Conservation (phyloP, 2,888 invertebrate genomes). For the Perdita meconis region DNA sequence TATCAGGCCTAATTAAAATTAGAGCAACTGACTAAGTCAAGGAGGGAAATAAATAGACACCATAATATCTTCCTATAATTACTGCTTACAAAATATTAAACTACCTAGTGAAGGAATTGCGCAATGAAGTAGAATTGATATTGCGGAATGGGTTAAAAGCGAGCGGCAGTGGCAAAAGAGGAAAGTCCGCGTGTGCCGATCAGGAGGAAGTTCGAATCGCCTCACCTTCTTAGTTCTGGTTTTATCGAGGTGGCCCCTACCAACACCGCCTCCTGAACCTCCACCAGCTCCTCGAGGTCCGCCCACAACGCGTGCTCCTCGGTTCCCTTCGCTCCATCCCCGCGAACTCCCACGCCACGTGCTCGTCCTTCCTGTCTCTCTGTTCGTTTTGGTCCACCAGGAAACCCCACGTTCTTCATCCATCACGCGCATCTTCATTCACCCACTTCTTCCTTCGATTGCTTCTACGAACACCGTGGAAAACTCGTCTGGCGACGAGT, state of each 20-base stretch:
- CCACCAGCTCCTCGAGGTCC: conserved; percentile 82
- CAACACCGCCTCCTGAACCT: conserved; percentile 82
- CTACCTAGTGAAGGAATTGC: background rate
- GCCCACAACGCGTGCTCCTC: conserved; percentile 82
- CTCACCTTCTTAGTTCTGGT: conserved; percentile 66
- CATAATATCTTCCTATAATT: no score
- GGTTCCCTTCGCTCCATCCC: conserved; percentile 75
- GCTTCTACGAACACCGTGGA: background rate
- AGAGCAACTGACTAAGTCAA: no score
- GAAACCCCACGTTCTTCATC: conserved; percentile 52
- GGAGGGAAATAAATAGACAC: no score
- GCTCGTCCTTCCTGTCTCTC: conserved; percentile 64
- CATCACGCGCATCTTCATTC: conserved; percentile 55
- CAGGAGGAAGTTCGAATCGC: conserved; percentile 46
- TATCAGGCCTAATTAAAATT: no score
- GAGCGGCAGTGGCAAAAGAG: conserved; percentile 3
- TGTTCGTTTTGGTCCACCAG: conserved; percentile 64
- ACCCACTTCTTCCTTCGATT: conserved; percentile 15
- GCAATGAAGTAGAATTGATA: background rate
- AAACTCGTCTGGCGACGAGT: background rate
- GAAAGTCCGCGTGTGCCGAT: conserved; percentile 18
- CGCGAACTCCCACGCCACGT: conserved; percentile 79
- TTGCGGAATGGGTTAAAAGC: background rate
- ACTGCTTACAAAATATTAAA: background rate
- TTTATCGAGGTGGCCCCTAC: conserved; percentile 74